Evolutionary conservation across 1,140 invertebrate genomes (phyloP).

Genomic region (Metaphire vulgaris): DNA sequence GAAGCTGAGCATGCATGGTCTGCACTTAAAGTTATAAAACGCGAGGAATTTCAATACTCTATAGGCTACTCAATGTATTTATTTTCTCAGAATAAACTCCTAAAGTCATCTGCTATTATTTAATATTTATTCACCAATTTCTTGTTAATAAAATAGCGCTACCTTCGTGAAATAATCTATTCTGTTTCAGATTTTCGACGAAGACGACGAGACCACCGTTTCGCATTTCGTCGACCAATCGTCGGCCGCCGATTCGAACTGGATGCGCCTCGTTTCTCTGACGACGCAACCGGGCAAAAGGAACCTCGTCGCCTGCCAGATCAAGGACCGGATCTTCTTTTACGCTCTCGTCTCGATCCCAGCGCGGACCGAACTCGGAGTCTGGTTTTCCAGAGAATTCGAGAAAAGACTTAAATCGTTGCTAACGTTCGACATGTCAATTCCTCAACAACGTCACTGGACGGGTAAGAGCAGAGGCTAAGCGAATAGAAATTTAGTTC

Average conservation of each 20-base stretch:
- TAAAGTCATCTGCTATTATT: background rate
- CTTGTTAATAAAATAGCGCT: background rate
- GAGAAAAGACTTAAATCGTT: conserved; percentile 4
- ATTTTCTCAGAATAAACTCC: background rate
- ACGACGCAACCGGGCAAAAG: background rate
- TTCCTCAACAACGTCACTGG: too few relatives aligned
- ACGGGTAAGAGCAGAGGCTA: too few relatives aligned
- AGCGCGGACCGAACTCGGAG: conserved; percentile 1
- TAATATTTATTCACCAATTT: background rate
- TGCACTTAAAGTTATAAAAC: background rate
- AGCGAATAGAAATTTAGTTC: too few relatives aligned
- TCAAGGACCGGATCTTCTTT: conserved; percentile 14
- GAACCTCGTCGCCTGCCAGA: conserved; percentile 18
- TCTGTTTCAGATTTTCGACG: background rate
- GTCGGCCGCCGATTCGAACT: background rate
- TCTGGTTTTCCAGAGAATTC: conserved; percentile 14
- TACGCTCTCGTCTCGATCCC: conserved; percentile 6
- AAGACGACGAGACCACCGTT: background rate
- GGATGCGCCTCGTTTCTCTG: conserved; percentile 12
- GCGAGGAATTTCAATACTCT: too few relatives aligned
- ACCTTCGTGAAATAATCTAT: background rate
- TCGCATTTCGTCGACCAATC: conserved; percentile 14
- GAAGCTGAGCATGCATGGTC: background rate
- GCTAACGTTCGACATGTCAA: background rate
- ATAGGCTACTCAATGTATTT: background rate